These are phyloP conservation scores for Leucoma salicis DNA, from an alignment of 2,888 invertebrate genomes.

Conservation along the genomic window DNA sequence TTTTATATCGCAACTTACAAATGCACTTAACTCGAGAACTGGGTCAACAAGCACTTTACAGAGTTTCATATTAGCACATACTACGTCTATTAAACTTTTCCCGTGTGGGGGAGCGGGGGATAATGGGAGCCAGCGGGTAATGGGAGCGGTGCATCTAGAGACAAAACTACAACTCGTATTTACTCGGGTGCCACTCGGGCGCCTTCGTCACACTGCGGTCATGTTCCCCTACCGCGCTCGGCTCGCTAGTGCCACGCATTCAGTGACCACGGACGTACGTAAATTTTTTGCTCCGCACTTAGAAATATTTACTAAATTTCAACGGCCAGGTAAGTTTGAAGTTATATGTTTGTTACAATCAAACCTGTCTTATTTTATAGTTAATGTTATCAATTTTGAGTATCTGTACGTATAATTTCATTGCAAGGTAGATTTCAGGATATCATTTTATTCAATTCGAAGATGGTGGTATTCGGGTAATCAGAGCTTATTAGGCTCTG, in stretches of 20 bases:
- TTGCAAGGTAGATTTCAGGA: conserved; percentile 14
- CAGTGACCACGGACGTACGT: conserved; percentile 9
- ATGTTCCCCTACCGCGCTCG: conserved; percentile 10
- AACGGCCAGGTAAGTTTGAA: conserved; percentile 13
- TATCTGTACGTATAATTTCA: conserved; percentile 12
- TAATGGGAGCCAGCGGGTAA: no score
- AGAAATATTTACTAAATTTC: conserved; percentile 15
- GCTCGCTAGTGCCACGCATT: conserved; percentile 13
- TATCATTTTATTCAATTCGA: conserved; percentile 14
- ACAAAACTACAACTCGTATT: conserved; percentile 17
- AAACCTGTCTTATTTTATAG: conserved; percentile 15
- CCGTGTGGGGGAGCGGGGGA: neutral
- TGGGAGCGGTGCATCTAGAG: conserved; percentile 14
- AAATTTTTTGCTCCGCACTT: conserved; percentile 13
- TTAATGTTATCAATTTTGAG: conserved; percentile 18
- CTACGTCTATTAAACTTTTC: no score
- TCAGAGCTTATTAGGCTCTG: conserved; percentile 14
- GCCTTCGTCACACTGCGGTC: conserved; percentile 10
- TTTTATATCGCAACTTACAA: no score
- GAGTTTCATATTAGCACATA: no score
- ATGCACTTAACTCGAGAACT: no score
- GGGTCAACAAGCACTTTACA: no score
- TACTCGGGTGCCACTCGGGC: conserved; percentile 18
- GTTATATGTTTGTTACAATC: conserved; percentile 9
- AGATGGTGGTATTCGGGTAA: conserved; percentile 15